Evolutionary conservation across 2,113 vertebrate genomes (phyloP), one percentile per base, ranked within the genome.

Genomic region (Labeo rohita): DNA sequence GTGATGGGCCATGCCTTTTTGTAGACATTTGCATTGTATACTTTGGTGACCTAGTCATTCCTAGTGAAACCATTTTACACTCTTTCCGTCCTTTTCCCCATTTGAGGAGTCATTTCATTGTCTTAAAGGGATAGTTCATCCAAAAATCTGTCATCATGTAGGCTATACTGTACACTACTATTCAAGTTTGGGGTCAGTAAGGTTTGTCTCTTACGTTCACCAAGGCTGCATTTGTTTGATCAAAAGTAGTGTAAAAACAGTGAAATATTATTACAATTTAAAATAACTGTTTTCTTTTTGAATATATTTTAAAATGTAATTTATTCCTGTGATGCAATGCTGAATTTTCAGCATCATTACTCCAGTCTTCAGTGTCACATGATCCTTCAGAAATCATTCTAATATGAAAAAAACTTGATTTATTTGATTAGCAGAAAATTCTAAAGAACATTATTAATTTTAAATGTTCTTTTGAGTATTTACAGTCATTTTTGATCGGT

Each of bases 31-130:
- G 11, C 11, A 13, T 80, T 80, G 61, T 39, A 45, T 43, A 6
- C 54, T 80, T 80, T 80, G 16, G 80, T 59, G 77, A 43, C 1
- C 11, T 54, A 79, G 1, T 76, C 34, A 28, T 66, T 76, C 45
- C 49, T 65, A 45, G 72, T 49, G 0, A 75, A 74, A 49, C 5
- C 72, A 49, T 49, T 28, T 10, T 10, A 4, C 72, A 49, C 2
- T 23, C 72, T 72, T 45, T 72, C 8, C 47, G 21, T 73, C 6
- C 10, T 74, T 39, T 11, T 8, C 6, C 21, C 45, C n/a, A 49
- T 6, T 2, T 74, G 72, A 49, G 72, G 45, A 74, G 12, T 12
- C n/a, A 49, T 75, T 74, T 23, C 63, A 66, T 5, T 75, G 72
- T 74, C 43, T 49, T 74, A 43, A 72, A 75, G 72, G 12, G 72